phyloP scores from a whole-genome alignment of 2,797 vertebrate species.

The Platalea minor region DNA sequence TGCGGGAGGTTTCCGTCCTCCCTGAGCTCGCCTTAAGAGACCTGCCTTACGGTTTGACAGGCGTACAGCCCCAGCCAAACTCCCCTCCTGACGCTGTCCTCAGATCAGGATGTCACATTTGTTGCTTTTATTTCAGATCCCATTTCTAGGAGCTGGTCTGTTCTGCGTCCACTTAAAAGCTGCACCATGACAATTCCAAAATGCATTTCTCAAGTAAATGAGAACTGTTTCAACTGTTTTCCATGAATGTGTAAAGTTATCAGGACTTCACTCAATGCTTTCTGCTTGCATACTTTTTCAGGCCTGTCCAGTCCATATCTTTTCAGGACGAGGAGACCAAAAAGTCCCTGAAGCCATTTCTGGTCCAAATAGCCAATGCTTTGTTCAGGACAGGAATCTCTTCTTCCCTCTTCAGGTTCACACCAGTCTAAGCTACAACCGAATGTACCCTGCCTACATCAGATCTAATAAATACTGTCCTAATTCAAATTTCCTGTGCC shows the following conservation, averaged over 20 bases:
- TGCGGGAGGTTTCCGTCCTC: accelerated
- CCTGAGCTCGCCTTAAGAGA: not conserved
- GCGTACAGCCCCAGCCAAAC: not conserved
- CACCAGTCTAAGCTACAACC: not conserved
- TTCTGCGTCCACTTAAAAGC: not conserved
- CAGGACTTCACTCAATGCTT: not conserved
- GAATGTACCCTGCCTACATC: not conserved
- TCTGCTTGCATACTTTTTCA: not conserved
- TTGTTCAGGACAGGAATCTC: not conserved
- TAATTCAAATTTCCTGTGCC: not conserved
- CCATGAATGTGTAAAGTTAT: not conserved
- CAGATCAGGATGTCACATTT: not conserved
- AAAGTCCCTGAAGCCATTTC: not conserved
- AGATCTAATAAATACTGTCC: not conserved
- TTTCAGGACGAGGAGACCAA: not conserved
- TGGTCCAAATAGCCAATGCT: not conserved
- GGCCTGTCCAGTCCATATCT: not conserved
- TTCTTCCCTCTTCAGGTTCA: not conserved
- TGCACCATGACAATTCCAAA: not conserved
- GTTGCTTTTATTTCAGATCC: not conserved
- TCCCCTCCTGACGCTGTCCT: not conserved
- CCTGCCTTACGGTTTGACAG: accelerated
- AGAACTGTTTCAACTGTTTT: not conserved
- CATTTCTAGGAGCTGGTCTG: not conserved
- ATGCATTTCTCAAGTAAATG: not conserved